Evolutionary conservation across 2,888 invertebrate genomes (phyloP).

Genomic region (Dryocosmus kuriphilus): DNA sequence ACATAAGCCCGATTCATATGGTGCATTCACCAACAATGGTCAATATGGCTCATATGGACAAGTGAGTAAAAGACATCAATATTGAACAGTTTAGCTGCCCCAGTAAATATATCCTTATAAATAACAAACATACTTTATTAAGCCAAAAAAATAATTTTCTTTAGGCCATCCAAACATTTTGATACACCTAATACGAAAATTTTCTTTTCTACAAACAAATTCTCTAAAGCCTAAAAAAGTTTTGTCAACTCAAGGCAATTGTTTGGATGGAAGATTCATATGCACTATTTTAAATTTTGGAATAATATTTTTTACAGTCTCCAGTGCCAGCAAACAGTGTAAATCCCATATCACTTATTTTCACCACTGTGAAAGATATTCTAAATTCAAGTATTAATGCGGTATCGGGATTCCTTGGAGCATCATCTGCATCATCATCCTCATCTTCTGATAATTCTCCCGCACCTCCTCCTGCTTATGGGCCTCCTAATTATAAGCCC

Average conservation of each 20-base stretch:
- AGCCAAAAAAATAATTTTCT: too few species aligned
- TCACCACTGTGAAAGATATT: conserved; percentile 69
- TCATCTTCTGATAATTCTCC: conserved; percentile 50
- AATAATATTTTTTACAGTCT: conserved; percentile 46
- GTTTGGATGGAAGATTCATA: too few species aligned
- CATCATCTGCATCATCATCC: conserved; percentile 59
- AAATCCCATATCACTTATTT: conserved; percentile 64
- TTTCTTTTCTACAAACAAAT: too few species aligned
- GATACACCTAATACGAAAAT: too few species aligned
- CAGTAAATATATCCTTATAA: too few species aligned
- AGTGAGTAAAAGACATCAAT: conserved; percentile 48
- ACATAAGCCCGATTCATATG: conserved; percentile 42
- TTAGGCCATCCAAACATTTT: too few species aligned
- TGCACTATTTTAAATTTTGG: neutral
- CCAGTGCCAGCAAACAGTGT: conserved; percentile 63
- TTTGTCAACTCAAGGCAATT: too few species aligned
- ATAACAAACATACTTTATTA: too few species aligned
- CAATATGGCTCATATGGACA: conserved; percentile 49
- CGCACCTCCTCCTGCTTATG: conserved; percentile 50
- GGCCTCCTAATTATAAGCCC: conserved; percentile 38
- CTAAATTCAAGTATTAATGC: conserved; percentile 67
- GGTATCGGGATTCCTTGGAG: conserved; percentile 67
- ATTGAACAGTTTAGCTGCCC: too few species aligned
- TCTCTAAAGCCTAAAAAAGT: too few species aligned
- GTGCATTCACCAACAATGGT: conserved; percentile 44